A percentile compares a stretch with the other conserved stretches of the same genome.
Conservation (phyloP, 2,797 vertebrate species). For the Neosilurus mollespiculum region DNA sequence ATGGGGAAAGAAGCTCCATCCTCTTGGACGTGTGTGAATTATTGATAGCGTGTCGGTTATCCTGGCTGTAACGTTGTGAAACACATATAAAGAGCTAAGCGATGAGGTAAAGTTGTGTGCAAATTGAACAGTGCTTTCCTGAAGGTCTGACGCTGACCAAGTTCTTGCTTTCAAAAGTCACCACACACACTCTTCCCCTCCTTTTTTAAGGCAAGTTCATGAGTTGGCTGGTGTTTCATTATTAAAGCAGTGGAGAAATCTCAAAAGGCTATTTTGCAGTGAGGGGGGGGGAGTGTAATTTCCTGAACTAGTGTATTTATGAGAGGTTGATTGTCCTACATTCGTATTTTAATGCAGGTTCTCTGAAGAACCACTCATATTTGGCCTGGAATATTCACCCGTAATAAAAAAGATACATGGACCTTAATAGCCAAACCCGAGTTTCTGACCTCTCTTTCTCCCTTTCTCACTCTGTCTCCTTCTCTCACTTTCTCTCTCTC, state of each 20-base stretch:
- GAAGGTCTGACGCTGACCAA: background rate
- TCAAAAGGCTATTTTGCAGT: constrained; percentile 11
- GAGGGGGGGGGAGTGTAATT: constrained; percentile 12
- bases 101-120: background rate
- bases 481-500: constrained; percentile 33
- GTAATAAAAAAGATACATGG: constrained; percentile 45
- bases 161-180: background rate
- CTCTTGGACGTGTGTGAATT: constrained; percentile 37
- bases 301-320: constrained; percentile 26
- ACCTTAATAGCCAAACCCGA: constrained; percentile 41
- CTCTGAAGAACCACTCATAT: constrained; percentile 28
- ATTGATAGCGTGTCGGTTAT: constrained; percentile 46
- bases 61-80: constrained; percentile 46
- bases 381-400: constrained; percentile 28
- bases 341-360: constrained; percentile 33
- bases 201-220: constrained; percentile 3
- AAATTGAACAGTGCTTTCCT: background rate
- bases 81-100: constrained; percentile 24
- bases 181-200: background rate
- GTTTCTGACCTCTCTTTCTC: constrained; percentile 32
- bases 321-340: constrained; percentile 13
- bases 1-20: constrained; percentile 7
- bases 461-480: constrained; percentile 48
- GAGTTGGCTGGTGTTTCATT: constrained; percentile 16
- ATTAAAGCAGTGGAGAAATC: constrained; percentile 28